phyloP scores from a whole-genome alignment of 1,140 invertebrate species.

The Hycleus cichorii region DNA sequence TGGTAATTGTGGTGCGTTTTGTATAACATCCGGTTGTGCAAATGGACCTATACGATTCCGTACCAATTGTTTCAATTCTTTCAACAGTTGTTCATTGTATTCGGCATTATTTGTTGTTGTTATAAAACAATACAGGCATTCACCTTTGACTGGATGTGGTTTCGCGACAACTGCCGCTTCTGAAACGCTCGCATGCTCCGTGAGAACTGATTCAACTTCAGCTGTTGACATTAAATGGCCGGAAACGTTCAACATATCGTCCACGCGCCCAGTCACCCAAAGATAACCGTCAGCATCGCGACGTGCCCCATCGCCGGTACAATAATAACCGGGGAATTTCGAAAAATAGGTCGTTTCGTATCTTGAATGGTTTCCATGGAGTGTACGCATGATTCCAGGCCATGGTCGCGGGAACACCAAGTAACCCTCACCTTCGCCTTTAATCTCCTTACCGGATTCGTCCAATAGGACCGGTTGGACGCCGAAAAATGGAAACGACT shows the following conservation, averaged over 20 bases:
- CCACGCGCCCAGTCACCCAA: constrained; percentile 94
- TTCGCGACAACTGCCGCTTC: constrained; percentile 94
- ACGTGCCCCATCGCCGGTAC: constrained; percentile 90
- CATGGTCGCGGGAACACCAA: constrained; percentile 89
- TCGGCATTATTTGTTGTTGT: constrained; percentile 70
- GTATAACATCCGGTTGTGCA: constrained; percentile 90
- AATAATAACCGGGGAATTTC: constrained; percentile 93
- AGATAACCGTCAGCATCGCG: constrained; percentile 91
- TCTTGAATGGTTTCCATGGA: constrained; percentile 86
- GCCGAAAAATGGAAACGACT: constrained; percentile 96
- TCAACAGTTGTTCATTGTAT: constrained; percentile 63
- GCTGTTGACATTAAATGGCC: constrained; percentile 96
- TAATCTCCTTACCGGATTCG: constrained; percentile 79
- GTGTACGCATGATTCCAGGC: constrained; percentile 95
- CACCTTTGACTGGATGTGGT: constrained; percentile 89
- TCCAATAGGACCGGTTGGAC: constrained; percentile 82
- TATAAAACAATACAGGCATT: constrained; percentile 95
- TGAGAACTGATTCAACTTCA: constrained; percentile 86
- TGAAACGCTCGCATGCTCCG: constrained; percentile 73
- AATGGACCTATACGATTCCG: constrained; percentile 92
- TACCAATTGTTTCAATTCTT: constrained; percentile 75
- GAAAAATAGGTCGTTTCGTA: constrained; percentile 94
- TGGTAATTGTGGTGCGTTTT: constrained; percentile 84
- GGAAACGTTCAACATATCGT: constrained; percentile 97
- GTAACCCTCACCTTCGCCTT: constrained; percentile 88